Base-by-base conservation (phyloP, 2,888 invertebrate species). In the Tryphoninae sp. region DNA sequence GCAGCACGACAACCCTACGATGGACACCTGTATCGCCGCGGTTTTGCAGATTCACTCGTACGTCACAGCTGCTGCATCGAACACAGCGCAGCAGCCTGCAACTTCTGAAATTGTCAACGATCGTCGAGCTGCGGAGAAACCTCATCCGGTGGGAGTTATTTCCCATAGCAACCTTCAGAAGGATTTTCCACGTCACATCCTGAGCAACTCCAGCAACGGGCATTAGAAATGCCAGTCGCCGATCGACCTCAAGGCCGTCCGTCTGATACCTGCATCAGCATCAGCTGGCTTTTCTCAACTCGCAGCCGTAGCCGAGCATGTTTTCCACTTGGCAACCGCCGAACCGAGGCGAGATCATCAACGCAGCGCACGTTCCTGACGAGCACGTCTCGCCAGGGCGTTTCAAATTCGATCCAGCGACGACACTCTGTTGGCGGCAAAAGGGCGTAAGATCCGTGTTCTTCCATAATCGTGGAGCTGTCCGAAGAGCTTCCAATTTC, bases 381-480 rank as follows among this genome's bases (percentile, higher is more conserved):
- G 40, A 49, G 49, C 49, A 33, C 33, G 51, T 62, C 58, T 22
- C 42, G 33, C 45, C 53, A 72, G 72, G 45, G 45, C 40, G 22
- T 64, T 45, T 45, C 13, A n/a, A 40, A 53, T 11, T 16, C n/a
- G 49, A 53, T 6, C 16, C n/a, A 23, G 45, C 3, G 53, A 9
- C 53, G 13, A 51, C 23, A 33, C 8, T 45, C 67, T 13, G 22
- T 33, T 33, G 33, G 33, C n/a, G 45, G n/a, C 68, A 23, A 49
- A 51, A 7, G 68, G 68, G 45, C 19, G 16, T 26, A 71, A 22
- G 33, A 58, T 71, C 22, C 11, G 58, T 16, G 62, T 77, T 64
- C 65, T 78, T 74, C 67, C 78, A 68, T 64, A 72, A 69, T 83
- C 81, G 26, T 69, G 75, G 81, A 76, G 68, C 74, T 49, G 71